Evolutionary conservation across 2,797 vertebrate genomes (phyloP), one percentile per base, ranked within the genome.

Genomic region (Chelon auratus): DNA sequence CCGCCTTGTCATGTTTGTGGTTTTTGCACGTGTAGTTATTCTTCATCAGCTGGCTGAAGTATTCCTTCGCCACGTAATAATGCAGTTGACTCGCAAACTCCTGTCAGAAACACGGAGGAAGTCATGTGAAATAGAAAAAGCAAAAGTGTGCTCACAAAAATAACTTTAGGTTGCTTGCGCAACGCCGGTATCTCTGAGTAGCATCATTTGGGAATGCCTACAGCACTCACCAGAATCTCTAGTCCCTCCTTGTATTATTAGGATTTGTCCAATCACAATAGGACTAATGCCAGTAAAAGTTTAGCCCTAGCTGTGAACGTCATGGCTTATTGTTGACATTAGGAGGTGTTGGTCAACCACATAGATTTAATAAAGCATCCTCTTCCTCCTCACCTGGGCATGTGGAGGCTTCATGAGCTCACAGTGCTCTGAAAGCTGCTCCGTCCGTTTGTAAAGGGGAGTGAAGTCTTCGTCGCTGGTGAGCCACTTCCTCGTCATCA

Each of bases 401-500:
- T 78, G 14, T 0, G 93, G 93, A 0, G 87, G 69, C 56, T 54
- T 94, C 92, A 97, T 89, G 45, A 90, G 76, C 47, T 81, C 68
- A n/a, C 96, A 93, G 50, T 95, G 89, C 48, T 84, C 0, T 0
- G 89, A 93, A 17, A 97, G 95, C 53, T 22, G 61, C 0, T 84
- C 59, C 0, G 90, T 91, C 0, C 45, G 90, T 0, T 42, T 63
- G 57, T 81, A 53, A 26, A 97, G 87, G 14, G 88, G 69, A 1
- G 66, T 14, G 0, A 95, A 96, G 42, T 91, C 91, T 2, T 93
- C 89, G 0, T 84, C 72, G 0, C 53, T 78, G 37, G 81, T 92
- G 67, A 98, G 93, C 98, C 97, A 98, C 51, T 87, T 91, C 79
- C 89, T 95, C 39, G 92, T 97, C 89, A 96, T 93, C 87, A 97